A percentile compares a stretch with the other conserved stretches of the same genome.
Evolutionary conservation across 2,888 invertebrate genomes (phyloP).

Genomic region (Himalopsyche anomala): DNA sequence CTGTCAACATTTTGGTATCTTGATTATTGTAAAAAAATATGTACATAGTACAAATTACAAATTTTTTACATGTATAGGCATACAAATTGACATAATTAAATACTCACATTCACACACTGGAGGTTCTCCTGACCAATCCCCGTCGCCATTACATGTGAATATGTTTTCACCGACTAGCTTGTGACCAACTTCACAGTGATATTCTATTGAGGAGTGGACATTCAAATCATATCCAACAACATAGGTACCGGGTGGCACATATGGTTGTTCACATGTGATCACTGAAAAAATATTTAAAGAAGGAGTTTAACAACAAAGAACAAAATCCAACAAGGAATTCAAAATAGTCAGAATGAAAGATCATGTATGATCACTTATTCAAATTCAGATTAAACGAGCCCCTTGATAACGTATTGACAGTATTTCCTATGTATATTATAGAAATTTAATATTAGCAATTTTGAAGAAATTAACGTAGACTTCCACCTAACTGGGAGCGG

Average conservation of each 20-base stretch:
- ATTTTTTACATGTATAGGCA: no score
- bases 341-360: background rate
- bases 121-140: constrained; percentile 89
- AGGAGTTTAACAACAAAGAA: constrained; percentile 46
- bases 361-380: no score
- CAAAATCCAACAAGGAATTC: background rate
- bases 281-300: constrained; percentile 75
- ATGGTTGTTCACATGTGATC: constrained; percentile 91
- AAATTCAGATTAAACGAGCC: no score
- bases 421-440: no score
- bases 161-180: constrained; percentile 84
- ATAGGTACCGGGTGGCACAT: constrained; percentile 89
- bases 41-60: no score
- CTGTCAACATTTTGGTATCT: no score
- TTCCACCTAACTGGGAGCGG: no score
- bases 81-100: constrained; percentile 27
- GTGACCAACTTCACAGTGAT: constrained; percentile 92
- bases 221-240: constrained; percentile 94
- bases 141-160: constrained; percentile 84
- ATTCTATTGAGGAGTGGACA: constrained; percentile 90
- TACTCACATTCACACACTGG: constrained; percentile 89
- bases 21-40: no score
- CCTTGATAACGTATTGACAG: no score
- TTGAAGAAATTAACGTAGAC: no score
- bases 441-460: no score